Base-by-base conservation (phyloP, 2,113 vertebrate genomes). In the Epinephelus moara region DNA sequence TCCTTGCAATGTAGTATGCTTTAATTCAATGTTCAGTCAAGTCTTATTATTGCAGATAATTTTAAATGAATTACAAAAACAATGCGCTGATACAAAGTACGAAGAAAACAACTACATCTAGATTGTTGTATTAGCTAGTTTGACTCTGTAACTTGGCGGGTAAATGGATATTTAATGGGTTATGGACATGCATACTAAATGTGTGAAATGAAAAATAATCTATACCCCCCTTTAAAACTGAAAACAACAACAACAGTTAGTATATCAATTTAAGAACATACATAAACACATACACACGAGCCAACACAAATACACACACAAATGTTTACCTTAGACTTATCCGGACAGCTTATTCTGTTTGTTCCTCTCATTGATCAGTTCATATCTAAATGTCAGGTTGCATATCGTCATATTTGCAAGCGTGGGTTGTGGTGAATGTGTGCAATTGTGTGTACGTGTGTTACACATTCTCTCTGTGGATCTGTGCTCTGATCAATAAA, bases 361-460 rank as follows among this genome's bases (percentile, higher is more conserved):
- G 82, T 87, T 90, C 75, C 77, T 90, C 78, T 53, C 78, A 94
- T 91, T 89, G 90, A 93, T 92, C 87, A 59, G 53, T 80, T 88
- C 64, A 85, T 84, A 84, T 89, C 91, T 86, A 92, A 93, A 93
- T 94, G 93, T 89, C 93, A 94, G 64, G 70, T 81, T 89, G 71
- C 70, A 88, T 92, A 84, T 89, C n/a, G 57, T 89, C 90, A 91
- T 89, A 89, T 90, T 76, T 81, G 47, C 79, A 27, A 11, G n/a
- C 45, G 59, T 53, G 71, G 74, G 57, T n/a, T 19, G 57, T 66
- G 75, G 66, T 23, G 45, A 21, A 27, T 61, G 68, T 57, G 40
- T 70, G 56, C 45, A 27, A 3, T 47, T 79, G 78, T 77, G 30
- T 19, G 67, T 21, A 33, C n/a, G 30, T 63, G 30, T 64, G 73